These are phyloP conservation scores for Equus przewalskii DNA, from an alignment of 2,113 vertebrate species.

Conservation along the genomic window DNA sequence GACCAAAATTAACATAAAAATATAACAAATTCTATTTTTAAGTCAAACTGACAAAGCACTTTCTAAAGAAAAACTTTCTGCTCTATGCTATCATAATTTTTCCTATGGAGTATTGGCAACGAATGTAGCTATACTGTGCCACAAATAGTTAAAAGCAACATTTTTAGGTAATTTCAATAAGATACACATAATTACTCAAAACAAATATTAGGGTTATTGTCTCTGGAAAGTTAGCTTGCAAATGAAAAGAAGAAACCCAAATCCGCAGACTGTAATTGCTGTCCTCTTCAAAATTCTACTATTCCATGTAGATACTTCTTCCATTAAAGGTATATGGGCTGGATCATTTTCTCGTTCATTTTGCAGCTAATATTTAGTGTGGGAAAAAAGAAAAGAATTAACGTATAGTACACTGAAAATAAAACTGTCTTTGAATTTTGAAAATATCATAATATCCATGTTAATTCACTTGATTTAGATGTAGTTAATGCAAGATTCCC, in stretches of 20 bases:
- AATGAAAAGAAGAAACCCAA: conserved; percentile 87
- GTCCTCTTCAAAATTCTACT: conserved; percentile 84
- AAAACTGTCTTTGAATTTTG: conserved; percentile 47
- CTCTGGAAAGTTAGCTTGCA: conserved; percentile 85
- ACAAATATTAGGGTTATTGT: conserved; percentile 47
- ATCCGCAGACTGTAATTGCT: conserved; percentile 87
- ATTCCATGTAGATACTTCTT: conserved; percentile 80
- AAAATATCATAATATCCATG: neutral
- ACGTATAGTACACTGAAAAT: neutral
- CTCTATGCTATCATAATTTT: conserved; percentile 68
- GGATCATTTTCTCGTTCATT: conserved; percentile 87
- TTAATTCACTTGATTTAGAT: conserved; percentile 10
- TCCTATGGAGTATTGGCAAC: conserved; percentile 58
- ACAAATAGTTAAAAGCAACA: conserved; percentile 63
- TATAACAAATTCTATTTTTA: conserved; percentile 60
- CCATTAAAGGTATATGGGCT: conserved; percentile 84
- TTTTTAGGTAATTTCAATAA: conserved; percentile 47
- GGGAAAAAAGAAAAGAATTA: conserved; percentile 69
- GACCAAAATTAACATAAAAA: conserved; percentile 73
- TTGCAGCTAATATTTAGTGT: conserved; percentile 83
- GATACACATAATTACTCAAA: conserved; percentile 56
- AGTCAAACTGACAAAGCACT: conserved; percentile 65
- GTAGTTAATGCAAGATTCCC: conserved; percentile 49
- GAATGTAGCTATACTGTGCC: conserved; percentile 44
- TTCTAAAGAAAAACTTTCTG: conserved; percentile 69